Percentiles rank a stretch among this genome's conserved stretches.
Evolutionary conservation across 2,888 invertebrate genomes (phyloP).

Genomic region (Limenitis camilla): DNA sequence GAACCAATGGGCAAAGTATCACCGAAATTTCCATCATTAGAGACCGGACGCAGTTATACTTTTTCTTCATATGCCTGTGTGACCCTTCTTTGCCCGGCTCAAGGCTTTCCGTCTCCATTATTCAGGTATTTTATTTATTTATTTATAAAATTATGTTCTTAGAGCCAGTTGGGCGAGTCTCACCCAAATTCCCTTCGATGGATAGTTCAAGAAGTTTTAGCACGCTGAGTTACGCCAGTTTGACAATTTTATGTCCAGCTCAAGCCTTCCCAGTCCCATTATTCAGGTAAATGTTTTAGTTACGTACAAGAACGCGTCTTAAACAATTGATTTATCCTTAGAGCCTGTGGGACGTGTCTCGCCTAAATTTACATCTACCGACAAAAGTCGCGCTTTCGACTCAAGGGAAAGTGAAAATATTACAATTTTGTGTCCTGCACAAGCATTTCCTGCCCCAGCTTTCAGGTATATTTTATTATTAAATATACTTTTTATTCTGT

Average conservation of each 20-base stretch:
- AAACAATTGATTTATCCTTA: conserved; percentile 40
- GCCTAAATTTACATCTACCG: conserved; percentile 78
- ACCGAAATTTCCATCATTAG: conserved; percentile 76
- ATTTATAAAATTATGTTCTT: conserved; percentile 45
- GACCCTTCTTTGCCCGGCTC: conserved; percentile 80
- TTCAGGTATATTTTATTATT: conserved; percentile 70
- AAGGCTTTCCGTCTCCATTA: conserved; percentile 82
- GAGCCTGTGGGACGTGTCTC: conserved; percentile 81
- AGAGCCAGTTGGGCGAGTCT: conserved; percentile 78
- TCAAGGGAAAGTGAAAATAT: conserved; percentile 62
- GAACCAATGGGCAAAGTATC: conserved; percentile 88
- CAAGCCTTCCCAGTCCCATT: conserved; percentile 84
- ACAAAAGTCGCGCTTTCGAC: conserved; percentile 79
- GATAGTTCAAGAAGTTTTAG: conserved; percentile 79
- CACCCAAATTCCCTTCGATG: conserved; percentile 77
- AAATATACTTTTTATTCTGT: conserved; percentile 18
- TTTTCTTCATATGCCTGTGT: conserved; percentile 65
- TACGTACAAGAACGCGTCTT: conserved; percentile 1
- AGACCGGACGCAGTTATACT: conserved; percentile 68
- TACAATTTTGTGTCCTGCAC: conserved; percentile 81
- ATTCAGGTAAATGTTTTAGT: conserved; percentile 74
- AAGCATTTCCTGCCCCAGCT: conserved; percentile 82
- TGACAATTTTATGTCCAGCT: conserved; percentile 82
- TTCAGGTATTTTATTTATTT: conserved; percentile 76
- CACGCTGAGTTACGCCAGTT: conserved; percentile 60